A percentile compares a stretch with the other conserved stretches of the same genome.
Conservation (phyloP, 2,797 vertebrate species). For the Sebastes oblongus region DNA sequence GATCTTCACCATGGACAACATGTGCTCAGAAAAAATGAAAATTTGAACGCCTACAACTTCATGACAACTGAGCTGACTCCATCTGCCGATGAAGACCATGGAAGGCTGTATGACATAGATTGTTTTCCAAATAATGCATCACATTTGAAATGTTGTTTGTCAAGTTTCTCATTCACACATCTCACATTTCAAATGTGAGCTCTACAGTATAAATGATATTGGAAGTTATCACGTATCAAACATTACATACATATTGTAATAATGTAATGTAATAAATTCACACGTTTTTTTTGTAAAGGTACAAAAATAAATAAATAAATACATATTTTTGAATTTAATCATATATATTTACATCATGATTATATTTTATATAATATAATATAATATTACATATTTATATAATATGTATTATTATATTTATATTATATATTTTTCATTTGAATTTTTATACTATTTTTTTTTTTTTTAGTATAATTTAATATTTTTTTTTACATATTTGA, state of each 20-base stretch:
- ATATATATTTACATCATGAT: neutral
- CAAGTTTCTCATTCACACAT: neutral
- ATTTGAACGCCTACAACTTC: neutral
- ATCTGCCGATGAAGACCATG: neutral
- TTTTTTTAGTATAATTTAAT: neutral
- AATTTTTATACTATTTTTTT: neutral
- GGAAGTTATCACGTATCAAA: neutral
- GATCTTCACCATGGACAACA: neutral
- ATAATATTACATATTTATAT: too few relatives aligned
- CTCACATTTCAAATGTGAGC: neutral
- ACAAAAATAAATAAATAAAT: neutral
- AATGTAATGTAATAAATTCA: neutral
- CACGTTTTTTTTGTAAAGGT: neutral
- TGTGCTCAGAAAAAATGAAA: neutral
- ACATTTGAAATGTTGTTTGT: neutral
- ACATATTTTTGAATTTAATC: neutral
- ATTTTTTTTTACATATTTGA: neutral
- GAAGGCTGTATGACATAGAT: neutral
- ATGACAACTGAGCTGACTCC: rapidly evolving
- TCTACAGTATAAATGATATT: neutral
- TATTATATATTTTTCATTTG: rapidly evolving
- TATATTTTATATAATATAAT: too few relatives aligned
- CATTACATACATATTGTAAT: neutral
- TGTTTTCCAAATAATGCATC: neutral
- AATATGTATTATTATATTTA: rapidly evolving